Conservation (phyloP, 2,113 vertebrate species). For the Ammodytes marinus region DNA sequence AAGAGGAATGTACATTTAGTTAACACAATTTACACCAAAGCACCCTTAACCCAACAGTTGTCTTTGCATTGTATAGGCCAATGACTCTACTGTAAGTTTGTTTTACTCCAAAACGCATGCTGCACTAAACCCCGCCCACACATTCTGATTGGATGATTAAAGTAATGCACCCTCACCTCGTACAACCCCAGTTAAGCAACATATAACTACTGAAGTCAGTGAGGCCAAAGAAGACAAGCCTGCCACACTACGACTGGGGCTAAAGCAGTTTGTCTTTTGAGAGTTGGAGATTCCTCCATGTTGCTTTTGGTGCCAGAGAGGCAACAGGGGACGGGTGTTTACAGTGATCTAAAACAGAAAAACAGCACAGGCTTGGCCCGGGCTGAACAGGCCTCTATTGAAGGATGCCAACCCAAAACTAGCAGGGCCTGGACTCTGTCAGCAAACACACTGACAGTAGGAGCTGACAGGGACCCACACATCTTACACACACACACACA, state of each 20-base stretch:
- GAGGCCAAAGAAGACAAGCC: constrained; percentile 26
- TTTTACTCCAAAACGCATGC: neutral
- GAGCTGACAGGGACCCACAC: constrained; percentile 53
- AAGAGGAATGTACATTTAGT: neutral
- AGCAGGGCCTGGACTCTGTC: constrained; percentile 77
- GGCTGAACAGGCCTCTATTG: constrained; percentile 67
- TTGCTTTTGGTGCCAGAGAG: constrained; percentile 64
- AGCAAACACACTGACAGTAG: constrained; percentile 73
- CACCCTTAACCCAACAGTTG: neutral
- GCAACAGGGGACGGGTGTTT: constrained; percentile 72
- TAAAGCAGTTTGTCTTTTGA: constrained; percentile 68
- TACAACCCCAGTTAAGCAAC: constrained; percentile 47
- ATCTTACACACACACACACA: constrained; percentile 19
- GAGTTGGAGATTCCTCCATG: constrained; percentile 68
- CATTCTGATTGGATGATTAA: constrained; percentile 2
- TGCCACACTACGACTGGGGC: constrained; percentile 35
- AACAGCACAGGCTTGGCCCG: constrained; percentile 43
- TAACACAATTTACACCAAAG: neutral
- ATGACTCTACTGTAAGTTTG: neutral
- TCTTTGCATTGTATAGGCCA: neutral
- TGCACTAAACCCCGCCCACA: constrained; percentile 31
- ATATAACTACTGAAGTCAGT: constrained; percentile 12
- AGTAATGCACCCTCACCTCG: constrained; percentile 41
- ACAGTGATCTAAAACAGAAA: constrained; percentile 74
- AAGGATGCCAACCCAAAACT: constrained; percentile 74